Percentiles rank a stretch among this genome's conserved stretches.
These are phyloP conservation scores for Artibeus jamaicensis DNA, from an alignment of 2,797 vertebrate species.

Conservation along the genomic window DNA sequence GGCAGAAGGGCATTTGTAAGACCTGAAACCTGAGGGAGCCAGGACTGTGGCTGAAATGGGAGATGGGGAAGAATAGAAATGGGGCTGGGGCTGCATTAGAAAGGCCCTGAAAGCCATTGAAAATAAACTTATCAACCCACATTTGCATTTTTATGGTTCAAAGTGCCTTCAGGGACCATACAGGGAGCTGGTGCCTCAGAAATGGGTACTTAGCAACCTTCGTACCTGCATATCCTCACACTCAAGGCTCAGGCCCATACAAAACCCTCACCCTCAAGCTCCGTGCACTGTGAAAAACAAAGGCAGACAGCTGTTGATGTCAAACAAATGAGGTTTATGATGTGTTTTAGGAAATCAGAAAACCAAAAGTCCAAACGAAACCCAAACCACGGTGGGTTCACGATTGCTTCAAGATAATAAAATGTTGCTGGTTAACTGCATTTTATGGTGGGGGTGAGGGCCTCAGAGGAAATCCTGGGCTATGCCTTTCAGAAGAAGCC, in stretches of 20 bases:
- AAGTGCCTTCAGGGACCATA: not conserved
- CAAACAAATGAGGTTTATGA: not conserved
- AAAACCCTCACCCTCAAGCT: not conserved
- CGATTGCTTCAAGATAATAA: not conserved
- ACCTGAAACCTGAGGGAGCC: not conserved
- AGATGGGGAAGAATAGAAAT: not conserved
- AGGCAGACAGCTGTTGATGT: no score
- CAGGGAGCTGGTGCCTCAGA: not conserved
- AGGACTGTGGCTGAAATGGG: accelerated
- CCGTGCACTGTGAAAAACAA: not conserved
- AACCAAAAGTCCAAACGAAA: not conserved
- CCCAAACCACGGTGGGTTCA: not conserved
- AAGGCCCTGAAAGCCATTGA: not conserved
- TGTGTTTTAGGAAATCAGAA: not conserved
- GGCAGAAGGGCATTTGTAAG: not conserved
- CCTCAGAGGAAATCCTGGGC: not conserved
- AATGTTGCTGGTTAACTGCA: not conserved
- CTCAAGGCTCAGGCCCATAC: not conserved
- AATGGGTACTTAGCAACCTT: not conserved
- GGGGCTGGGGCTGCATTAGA: not conserved
- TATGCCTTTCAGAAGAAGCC: not conserved
- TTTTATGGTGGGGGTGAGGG: not conserved
- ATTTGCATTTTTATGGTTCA: not conserved
- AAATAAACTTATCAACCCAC: not conserved
- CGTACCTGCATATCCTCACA: not conserved